phyloP scores from a whole-genome alignment of 2,113 vertebrate species.

The Solenodon paradoxus region DNA sequence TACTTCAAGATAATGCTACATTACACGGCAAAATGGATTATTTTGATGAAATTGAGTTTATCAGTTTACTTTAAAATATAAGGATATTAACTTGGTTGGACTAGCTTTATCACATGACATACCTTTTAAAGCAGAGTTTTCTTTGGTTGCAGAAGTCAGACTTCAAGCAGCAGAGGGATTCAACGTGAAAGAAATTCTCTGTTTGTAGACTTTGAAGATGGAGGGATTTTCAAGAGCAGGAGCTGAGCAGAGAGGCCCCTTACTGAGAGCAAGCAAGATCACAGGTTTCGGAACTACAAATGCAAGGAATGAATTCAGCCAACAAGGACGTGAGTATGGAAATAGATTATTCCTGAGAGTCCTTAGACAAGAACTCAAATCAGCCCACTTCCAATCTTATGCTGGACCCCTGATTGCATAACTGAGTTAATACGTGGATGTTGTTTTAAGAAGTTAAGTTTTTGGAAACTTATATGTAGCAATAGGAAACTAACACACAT shows the following conservation, averaged over 20 bases:
- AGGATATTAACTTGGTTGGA: neutral
- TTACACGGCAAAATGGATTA: neutral
- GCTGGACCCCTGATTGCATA: neutral
- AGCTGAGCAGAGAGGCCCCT: neutral
- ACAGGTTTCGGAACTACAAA: neutral
- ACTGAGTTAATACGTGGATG: neutral
- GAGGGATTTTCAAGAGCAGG: neutral
- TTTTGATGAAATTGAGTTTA: neutral
- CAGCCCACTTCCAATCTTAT: no score
- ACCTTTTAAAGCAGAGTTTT: constrained; percentile 5
- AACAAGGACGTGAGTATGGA: neutral
- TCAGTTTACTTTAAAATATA: neutral
- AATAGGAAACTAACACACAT: neutral
- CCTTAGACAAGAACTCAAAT: neutral
- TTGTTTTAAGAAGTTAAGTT: neutral
- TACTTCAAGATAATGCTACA: neutral
- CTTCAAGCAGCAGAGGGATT: neutral
- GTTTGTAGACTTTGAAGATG: neutral
- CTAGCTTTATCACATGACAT: neutral
- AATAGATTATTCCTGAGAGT: neutral
- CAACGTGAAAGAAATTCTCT: neutral
- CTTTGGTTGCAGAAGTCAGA: neutral
- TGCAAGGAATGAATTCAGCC: neutral
- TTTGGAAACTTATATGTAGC: neutral
- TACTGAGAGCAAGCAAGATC: neutral